Percentiles rank a stretch among this genome's conserved stretches.
Conservation (phyloP, 92 coral and sea anemone genomes). For the Chrysogorgia sp. region DNA sequence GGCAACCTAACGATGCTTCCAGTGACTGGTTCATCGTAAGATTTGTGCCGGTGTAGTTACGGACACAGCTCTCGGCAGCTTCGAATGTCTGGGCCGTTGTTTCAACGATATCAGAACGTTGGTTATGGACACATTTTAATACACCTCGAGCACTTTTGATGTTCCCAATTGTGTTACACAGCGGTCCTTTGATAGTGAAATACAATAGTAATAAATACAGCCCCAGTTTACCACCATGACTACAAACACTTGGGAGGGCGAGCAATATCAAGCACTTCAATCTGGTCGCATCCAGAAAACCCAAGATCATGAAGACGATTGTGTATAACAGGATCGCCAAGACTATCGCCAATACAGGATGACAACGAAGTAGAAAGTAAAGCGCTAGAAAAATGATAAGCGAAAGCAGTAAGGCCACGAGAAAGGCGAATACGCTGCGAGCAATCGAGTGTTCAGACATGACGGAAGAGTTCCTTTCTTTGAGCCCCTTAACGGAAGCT, state of each 20-base stretch:
- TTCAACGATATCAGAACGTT: neutral
- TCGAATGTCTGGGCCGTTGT: neutral
- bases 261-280: constrained; percentile 75
- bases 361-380: constrained; percentile 63
- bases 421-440: constrained; percentile 75
- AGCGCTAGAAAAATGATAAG: constrained; percentile 73
- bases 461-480: constrained; percentile 65
- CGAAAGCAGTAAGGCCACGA: constrained; percentile 74
- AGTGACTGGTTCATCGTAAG: neutral
- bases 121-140: constrained; percentile 31
- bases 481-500: constrained; percentile 76
- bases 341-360: constrained; percentile 63
- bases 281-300: constrained; percentile 81
- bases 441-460: constrained; percentile 76
- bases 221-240: constrained; percentile 78
- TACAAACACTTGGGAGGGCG: constrained; percentile 82
- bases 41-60: too few relatives aligned
- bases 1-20: neutral
- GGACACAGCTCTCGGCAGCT: constrained; percentile 10
- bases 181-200: constrained; percentile 81
- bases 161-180: constrained; percentile 88
- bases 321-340: constrained; percentile 71
- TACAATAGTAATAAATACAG: constrained; percentile 80
- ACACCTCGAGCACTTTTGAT: constrained; percentile 60
- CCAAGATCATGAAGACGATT: constrained; percentile 71